Evolutionary conservation across 2,113 vertebrate genomes (phyloP).

Genomic region (Podarcis raffonei): DNA sequence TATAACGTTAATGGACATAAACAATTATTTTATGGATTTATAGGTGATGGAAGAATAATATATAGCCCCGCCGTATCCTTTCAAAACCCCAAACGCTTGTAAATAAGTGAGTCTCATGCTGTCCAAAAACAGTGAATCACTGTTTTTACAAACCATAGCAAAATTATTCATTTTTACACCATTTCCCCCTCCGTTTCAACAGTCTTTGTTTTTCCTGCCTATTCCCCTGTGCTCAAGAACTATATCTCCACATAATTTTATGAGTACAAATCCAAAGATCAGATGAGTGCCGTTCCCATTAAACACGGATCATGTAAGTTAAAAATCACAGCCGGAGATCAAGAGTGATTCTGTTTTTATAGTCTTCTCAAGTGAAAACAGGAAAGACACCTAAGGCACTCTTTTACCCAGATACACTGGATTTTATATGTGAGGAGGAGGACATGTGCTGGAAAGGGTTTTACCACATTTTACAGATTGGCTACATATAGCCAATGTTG

Average conservation of each 20-base stretch:
- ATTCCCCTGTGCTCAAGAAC: conserved; percentile 36
- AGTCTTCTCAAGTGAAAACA: conserved; percentile 47
- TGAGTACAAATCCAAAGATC: conserved; percentile 56
- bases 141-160: conserved; percentile 56
- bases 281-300: conserved; percentile 36
- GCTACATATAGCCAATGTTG: too few relatives aligned
- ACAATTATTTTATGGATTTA: conserved; percentile 29
- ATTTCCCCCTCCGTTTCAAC: conserved; percentile 43
- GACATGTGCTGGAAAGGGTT: not conserved
- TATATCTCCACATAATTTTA: conserved; percentile 45
- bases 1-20: conserved; percentile 29
- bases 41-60: conserved; percentile 18
- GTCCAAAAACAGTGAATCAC: conserved; percentile 46
- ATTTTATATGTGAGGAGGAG: not conserved
- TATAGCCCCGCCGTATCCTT: conserved; percentile 14
- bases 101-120: not conserved
- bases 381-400: conserved; percentile 44
- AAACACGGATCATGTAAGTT: conserved; percentile 50
- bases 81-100: conserved; percentile 25
- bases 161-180: conserved; percentile 57
- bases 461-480: not conserved
- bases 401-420: not conserved
- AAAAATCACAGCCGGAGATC: conserved; percentile 60
- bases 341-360: conserved; percentile 63
- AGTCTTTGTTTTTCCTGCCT: conserved; percentile 55